Conservation (phyloP, 2,888 invertebrate species). For the Galerucella pusilla region DNA sequence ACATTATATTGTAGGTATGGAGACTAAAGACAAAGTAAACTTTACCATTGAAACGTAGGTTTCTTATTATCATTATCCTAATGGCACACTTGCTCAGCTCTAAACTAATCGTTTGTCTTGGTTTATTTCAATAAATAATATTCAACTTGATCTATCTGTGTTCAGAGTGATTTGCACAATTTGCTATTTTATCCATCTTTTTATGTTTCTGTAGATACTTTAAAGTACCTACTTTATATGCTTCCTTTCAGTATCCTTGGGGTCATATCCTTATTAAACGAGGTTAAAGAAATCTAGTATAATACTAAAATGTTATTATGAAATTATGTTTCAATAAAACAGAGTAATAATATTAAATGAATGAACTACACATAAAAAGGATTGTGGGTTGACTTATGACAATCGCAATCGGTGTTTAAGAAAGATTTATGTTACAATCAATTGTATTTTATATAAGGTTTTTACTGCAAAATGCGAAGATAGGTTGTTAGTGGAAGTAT, state of each 20-base stretch:
- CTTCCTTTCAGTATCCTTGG: neutral
- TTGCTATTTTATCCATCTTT: too few species aligned
- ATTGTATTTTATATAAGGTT: slow-evolving; percentile 4
- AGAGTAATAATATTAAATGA: neutral
- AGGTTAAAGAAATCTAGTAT: neutral
- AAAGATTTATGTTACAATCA: slow-evolving; percentile 8
- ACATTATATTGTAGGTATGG: too few species aligned
- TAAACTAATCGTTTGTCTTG: too few species aligned
- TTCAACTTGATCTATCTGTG: too few species aligned
- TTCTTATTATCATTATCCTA: too few species aligned
- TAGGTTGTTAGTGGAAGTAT: neutral
- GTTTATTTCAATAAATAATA: too few species aligned
- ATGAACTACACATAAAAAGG: slow-evolving; percentile 7
- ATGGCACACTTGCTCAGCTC: too few species aligned
- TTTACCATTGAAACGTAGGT: too few species aligned
- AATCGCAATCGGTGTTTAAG: slow-evolving; percentile 1
- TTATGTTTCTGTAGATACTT: neutral
- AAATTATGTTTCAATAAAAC: slow-evolving; percentile 2
- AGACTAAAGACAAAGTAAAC: too few species aligned
- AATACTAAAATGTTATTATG: neutral
- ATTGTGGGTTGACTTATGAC: slow-evolving; percentile 15
- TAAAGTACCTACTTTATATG: neutral
- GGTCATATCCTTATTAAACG: slow-evolving; percentile 13
- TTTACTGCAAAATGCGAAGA: slow-evolving; percentile 2
- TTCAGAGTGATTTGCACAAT: too few species aligned